Base-by-base conservation (phyloP, 1,140 invertebrate genomes). In the Drosophila nigromelanica region DNA sequence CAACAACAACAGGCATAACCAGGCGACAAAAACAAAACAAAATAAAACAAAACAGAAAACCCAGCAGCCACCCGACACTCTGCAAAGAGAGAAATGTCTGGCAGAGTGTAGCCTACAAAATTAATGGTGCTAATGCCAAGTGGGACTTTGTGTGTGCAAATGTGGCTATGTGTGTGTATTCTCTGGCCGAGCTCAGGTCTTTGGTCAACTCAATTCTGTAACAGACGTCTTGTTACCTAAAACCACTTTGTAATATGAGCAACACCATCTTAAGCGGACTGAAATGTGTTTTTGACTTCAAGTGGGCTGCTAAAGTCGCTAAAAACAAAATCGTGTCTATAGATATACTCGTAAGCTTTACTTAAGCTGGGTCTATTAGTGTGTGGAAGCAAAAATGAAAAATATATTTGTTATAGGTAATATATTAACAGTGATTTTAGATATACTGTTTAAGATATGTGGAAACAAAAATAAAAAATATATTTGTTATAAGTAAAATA, bases 101-200 rank as follows among this genome's bases (percentile, higher is more conserved):
- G 82, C 81, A 82, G 73, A 78, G 78, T 81, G 81, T 73, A 60
- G 68, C 75, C 82, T 67, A 68, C 76, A 89, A 89, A 78, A 86
- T 86, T 86, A 87, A 86, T 86, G 83, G 83, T 87, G 82, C 86
- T 86, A 89, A 89, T 86, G 80, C 72, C 68, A 78, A 87, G 71
- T 72, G 64, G 60, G 61, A 68, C 47, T 60, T 43, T 39, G 61
- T 37, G 43, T 21, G 42, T 47, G 27, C 7, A 27, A 27, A 5
- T 24, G 21, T 40, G 56, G 48, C 8, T 69, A 50, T 39, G 54
- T 10, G 33, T 54, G 51, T 40, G 11, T 21, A 33, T 35, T 18
- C 40, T 37, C 18, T 45, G 5, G 27, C 56, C 56, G 4, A 35
- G 42, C 33, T 37, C 43, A 66, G 55, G 45, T 21, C 21, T 35